Evolutionary conservation across 2,888 invertebrate species (phyloP).

Genomic region (Luperina testacea): DNA sequence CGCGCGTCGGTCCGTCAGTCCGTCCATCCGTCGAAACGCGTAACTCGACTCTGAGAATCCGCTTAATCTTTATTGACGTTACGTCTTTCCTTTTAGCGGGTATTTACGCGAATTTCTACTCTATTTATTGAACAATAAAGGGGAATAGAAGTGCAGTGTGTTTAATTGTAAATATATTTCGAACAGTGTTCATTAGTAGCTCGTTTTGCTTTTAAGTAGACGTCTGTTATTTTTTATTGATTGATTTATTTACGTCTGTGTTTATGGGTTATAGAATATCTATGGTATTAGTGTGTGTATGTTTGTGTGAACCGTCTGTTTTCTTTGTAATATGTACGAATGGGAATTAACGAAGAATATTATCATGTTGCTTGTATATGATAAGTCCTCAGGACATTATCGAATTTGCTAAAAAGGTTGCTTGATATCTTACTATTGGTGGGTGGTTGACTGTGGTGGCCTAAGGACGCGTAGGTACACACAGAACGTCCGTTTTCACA

Average conservation of each 20-base stretch:
- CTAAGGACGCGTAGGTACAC: not conserved
- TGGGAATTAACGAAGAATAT: not conserved
- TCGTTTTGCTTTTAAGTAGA: constrained; percentile 81
- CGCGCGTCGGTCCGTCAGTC: constrained; percentile 71
- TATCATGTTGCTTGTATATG: not conserved
- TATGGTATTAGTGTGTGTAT: constrained; percentile 28
- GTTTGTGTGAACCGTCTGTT: constrained; percentile 17
- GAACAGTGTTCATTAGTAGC: constrained; percentile 79
- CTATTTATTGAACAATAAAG: constrained; percentile 16
- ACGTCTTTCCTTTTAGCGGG: constrained; percentile 51
- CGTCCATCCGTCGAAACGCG: constrained; percentile 73
- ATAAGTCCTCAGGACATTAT: not conserved
- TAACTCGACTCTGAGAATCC: constrained; percentile 75
- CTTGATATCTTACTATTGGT: not conserved
- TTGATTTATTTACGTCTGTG: constrained; percentile 59
- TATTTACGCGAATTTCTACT: constrained; percentile 38
- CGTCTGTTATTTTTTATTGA: constrained; percentile 70
- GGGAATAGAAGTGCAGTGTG: not conserved
- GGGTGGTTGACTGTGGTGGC: not conserved
- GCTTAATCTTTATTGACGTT: constrained; percentile 83
- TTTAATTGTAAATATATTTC: constrained; percentile 58
- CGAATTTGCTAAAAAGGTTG: constrained; percentile 2
- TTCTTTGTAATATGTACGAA: constrained; percentile 23
- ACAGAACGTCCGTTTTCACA: too few species aligned
- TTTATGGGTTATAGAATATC: constrained; percentile 55